Conservation (phyloP, 2,888 invertebrate species). For the Drosophila affinis region DNA sequence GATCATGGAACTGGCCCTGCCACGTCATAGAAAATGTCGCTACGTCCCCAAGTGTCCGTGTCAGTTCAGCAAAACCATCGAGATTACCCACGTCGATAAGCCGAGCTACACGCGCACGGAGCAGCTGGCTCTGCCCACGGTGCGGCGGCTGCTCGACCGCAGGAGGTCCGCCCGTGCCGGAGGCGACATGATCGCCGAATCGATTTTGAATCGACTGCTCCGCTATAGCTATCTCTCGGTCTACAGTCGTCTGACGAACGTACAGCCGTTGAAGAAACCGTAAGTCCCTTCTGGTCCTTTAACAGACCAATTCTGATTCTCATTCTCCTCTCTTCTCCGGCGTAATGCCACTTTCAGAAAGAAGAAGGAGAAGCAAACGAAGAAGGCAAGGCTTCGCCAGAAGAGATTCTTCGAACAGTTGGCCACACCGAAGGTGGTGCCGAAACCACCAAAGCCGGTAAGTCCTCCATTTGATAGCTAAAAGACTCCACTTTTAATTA, state of each 20-base stretch:
- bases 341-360: slow-evolving; percentile 45
- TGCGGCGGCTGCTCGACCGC: slow-evolving; percentile 52
- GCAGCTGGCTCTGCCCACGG: slow-evolving; percentile 76
- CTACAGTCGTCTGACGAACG: slow-evolving; percentile 80
- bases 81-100: slow-evolving; percentile 62
- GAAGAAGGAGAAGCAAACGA: slow-evolving; percentile 59
- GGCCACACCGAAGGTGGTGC: slow-evolving; percentile 74
- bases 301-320: not conserved
- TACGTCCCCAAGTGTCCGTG: slow-evolving; percentile 72
- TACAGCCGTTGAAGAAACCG: slow-evolving; percentile 69
- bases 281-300: slow-evolving; percentile 40
- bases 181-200: slow-evolving; percentile 57
- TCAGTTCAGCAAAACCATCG: slow-evolving; percentile 65
- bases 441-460: slow-evolving; percentile 58
- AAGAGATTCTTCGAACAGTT: slow-evolving; percentile 66
- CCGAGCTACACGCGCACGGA: slow-evolving; percentile 76
- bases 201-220: slow-evolving; percentile 74
- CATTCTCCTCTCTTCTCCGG: too few species aligned
- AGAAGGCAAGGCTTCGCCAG: slow-evolving; percentile 70
- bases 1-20: slow-evolving; percentile 64
- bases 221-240: slow-evolving; percentile 79
- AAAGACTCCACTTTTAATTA: too few species aligned
- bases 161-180: slow-evolving; percentile 26
- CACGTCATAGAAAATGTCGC: slow-evolving; percentile 34
- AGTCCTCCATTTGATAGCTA: slow-evolving; percentile 4